phyloP scores from a whole-genome alignment of 2,888 invertebrate species.

The Plusia festucae region DNA sequence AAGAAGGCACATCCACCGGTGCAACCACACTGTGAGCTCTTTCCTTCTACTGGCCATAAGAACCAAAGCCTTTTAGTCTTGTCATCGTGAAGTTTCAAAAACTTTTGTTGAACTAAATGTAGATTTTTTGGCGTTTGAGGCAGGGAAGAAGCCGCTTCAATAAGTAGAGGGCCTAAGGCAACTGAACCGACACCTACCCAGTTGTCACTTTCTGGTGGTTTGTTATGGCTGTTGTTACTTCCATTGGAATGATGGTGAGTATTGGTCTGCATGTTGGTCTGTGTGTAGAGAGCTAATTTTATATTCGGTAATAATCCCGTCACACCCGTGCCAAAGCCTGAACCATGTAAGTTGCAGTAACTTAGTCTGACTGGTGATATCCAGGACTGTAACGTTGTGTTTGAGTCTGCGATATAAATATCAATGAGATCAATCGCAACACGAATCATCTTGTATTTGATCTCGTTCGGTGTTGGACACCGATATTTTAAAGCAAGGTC shows the following conservation, averaged over 20 bases:
- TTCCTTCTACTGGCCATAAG: constrained; percentile 94
- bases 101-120: constrained; percentile 94
- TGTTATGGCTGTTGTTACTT: constrained; percentile 80
- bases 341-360: constrained; percentile 98
- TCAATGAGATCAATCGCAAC: constrained; percentile 96
- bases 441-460: constrained; percentile 98
- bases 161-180: constrained; percentile 95
- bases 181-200: constrained; percentile 98
- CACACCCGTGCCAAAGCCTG: constrained; percentile 96
- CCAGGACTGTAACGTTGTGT: constrained; percentile 96
- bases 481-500: constrained; percentile 92
- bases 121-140: constrained; percentile 93
- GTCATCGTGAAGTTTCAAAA: constrained; percentile 95
- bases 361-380: constrained; percentile 96
- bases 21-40: constrained; percentile 96
- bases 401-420: constrained; percentile 96
- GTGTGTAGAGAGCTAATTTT: constrained; percentile 90
- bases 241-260: constrained; percentile 88
- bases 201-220: constrained; percentile 89
- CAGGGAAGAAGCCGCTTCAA: constrained; percentile 96
- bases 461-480: constrained; percentile 94
- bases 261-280: constrained; percentile 90
- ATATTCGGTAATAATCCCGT: constrained; percentile 95
- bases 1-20: constrained; percentile 98
- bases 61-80: constrained; percentile 97